Evolutionary conservation across 2,888 invertebrate species (phyloP).

Genomic region (Spatulosminthurus flaviceps): DNA sequence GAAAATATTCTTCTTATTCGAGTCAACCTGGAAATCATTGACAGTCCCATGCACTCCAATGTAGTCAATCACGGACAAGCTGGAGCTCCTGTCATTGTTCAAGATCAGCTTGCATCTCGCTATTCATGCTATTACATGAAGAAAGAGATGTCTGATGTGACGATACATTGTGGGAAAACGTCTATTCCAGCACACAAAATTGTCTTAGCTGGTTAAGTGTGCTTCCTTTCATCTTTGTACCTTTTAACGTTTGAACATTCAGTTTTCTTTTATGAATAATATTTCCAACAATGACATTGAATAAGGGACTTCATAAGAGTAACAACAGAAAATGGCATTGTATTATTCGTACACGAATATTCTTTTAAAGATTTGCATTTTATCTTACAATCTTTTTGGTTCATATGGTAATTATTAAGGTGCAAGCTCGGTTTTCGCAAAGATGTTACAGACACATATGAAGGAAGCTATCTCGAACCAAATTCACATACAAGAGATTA

Average conservation of each 20-base stretch:
- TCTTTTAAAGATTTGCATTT: too few relatives aligned
- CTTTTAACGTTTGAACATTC: too few relatives aligned
- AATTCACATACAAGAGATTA: conserved; percentile 15
- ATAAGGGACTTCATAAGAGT: too few relatives aligned
- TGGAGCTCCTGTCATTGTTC: background rate
- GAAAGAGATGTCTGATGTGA: background rate
- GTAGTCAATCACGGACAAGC: background rate
- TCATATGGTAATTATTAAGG: background rate
- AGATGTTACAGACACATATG: conserved; percentile 20
- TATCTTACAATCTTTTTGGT: too few relatives aligned
- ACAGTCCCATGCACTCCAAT: background rate
- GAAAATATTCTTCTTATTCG: background rate
- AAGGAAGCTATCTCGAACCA: background rate
- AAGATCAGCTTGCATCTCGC: background rate
- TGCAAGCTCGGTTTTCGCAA: conserved; percentile 12
- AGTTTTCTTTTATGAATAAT: too few relatives aligned
- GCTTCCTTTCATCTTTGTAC: too few relatives aligned
- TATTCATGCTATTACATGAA: background rate
- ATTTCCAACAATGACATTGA: too few relatives aligned
- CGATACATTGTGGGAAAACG: background rate
- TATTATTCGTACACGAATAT: too few relatives aligned
- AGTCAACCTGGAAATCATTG: conserved; percentile 2
- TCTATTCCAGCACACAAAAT: background rate
- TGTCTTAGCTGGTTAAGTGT: background rate
- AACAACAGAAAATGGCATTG: too few relatives aligned